Conservation (phyloP, 2,888 invertebrate genomes). For the Caenorhabditis japonica region DNA sequence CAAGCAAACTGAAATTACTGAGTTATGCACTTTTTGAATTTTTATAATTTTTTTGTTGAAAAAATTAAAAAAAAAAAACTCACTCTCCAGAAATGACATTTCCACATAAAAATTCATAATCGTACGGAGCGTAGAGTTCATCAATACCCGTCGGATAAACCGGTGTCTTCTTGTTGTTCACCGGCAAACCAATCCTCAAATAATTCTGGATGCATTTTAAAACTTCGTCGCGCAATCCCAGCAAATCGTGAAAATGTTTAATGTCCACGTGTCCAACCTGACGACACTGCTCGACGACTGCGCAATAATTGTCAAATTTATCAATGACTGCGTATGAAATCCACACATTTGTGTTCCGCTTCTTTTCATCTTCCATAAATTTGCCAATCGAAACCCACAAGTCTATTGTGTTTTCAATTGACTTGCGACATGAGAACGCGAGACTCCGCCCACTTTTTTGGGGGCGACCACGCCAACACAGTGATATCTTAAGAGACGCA, state of each 20-base stretch:
- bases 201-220: background rate
- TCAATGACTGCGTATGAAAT: slow-evolving; percentile 1
- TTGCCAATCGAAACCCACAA: slow-evolving; percentile 8
- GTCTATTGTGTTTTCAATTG: no score
- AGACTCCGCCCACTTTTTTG: no score
- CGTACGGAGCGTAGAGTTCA: slow-evolving; percentile 8
- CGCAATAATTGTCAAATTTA: background rate
- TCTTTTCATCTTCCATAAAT: background rate
- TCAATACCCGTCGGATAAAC: background rate
- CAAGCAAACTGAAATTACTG: no score
- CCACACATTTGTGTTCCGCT: background rate
- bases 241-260: background rate
- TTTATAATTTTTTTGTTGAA: no score
- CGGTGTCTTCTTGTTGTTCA: background rate
- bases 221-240: slow-evolving; percentile 2
- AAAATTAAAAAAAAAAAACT: no score
- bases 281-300: background rate
- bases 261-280: background rate
- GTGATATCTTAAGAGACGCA: no score
- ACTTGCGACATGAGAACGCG: no score
- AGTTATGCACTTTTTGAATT: no score
- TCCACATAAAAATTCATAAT: slow-evolving; percentile 27
- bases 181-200: background rate
- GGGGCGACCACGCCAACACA: no score
- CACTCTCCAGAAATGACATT: slow-evolving; percentile 24